Conservation (phyloP, 2,888 invertebrate genomes). For the Acronicta psi region DNA sequence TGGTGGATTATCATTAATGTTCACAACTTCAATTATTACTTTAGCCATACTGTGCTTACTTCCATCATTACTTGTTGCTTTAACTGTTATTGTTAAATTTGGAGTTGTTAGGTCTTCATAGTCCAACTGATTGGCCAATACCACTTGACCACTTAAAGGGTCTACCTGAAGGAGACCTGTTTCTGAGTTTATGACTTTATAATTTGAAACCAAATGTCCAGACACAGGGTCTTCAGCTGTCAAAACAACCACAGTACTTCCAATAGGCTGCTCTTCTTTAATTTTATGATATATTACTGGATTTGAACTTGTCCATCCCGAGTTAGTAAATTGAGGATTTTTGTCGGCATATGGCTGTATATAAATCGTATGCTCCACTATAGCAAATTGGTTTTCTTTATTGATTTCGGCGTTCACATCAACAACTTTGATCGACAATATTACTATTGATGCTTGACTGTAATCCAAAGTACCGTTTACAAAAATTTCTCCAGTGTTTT, state of each 20-base stretch:
- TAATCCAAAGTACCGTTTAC: constrained; percentile 92
- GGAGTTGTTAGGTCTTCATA: constrained; percentile 92
- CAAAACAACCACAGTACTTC: constrained; percentile 91
- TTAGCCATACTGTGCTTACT: constrained; percentile 91
- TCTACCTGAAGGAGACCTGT: constrained; percentile 89
- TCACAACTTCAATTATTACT: constrained; percentile 91
- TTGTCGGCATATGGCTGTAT: constrained; percentile 93
- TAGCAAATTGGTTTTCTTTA: constrained; percentile 90
- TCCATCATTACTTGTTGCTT: constrained; percentile 86
- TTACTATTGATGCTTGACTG: constrained; percentile 92
- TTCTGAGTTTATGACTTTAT: constrained; percentile 88
- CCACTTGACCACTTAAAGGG: constrained; percentile 92
- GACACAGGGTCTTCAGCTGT: constrained; percentile 92
- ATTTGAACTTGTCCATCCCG: constrained; percentile 92
- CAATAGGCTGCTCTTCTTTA: constrained; percentile 93
- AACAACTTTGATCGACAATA: constrained; percentile 91
- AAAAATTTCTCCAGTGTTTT: constrained; percentile 91
- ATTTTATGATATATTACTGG: constrained; percentile 91
- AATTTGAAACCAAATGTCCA: constrained; percentile 90
- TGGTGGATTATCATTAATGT: constrained; percentile 94
- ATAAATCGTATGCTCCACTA: constrained; percentile 93
- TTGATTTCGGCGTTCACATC: constrained; percentile 92
- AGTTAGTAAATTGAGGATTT: constrained; percentile 92
- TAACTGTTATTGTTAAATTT: constrained; percentile 88
- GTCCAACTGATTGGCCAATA: constrained; percentile 92